These are phyloP conservation scores for Acromyrmex heyeri DNA, from an alignment of 1,140 invertebrate species.

Conservation along the genomic window DNA sequence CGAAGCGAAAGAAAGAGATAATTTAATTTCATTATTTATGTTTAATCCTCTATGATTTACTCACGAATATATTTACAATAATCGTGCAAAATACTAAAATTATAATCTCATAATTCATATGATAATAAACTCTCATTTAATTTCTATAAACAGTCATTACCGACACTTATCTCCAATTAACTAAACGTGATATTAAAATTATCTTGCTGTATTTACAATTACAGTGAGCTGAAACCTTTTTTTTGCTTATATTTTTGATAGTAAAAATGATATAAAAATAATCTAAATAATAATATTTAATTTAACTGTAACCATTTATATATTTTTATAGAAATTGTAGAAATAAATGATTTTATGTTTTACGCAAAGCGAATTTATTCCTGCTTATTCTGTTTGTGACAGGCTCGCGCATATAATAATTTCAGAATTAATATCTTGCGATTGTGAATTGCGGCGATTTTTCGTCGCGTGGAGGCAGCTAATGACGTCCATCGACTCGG, in stretches of 20 bases:
- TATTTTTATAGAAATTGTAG: neutral
- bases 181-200: neutral
- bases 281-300: neutral
- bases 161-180: constrained; percentile 14
- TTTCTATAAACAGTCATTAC: neutral
- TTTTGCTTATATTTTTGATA: neutral
- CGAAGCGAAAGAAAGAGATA: neutral
- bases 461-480: constrained; percentile 30
- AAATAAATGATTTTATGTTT: constrained; percentile 1
- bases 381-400: no score
- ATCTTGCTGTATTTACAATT: neutral
- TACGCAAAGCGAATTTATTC: neutral
- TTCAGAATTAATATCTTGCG: neutral
- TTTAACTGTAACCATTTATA: neutral
- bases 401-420: neutral
- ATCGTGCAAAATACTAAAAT: neutral
- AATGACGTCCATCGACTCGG: constrained; percentile 59
- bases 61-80: neutral
- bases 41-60: neutral
- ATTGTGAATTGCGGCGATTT: constrained; percentile 37
- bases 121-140: constrained; percentile 5
- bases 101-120: neutral
- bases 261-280: neutral
- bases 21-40: neutral
- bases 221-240: neutral